Evolutionary conservation across 1,140 invertebrate genomes (phyloP), one percentile per base, ranked within the genome.

Genomic region (Ceratoteleas bidentatus): DNA sequence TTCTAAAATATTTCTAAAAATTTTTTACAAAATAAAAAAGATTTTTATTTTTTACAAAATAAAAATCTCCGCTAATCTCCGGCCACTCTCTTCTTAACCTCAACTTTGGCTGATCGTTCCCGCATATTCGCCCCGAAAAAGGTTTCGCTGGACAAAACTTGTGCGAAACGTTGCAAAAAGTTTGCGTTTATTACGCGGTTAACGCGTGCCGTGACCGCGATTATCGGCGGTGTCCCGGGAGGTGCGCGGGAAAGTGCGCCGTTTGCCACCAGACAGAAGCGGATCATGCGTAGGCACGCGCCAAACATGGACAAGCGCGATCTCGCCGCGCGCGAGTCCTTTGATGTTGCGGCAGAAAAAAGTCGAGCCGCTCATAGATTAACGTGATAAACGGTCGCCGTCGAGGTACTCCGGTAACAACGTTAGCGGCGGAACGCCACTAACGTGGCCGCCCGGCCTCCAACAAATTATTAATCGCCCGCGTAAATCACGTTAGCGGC

Each of bases 241-340:
- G 33, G 52, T 65, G 36, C 43, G 58, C 66, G 79, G 75, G 72
- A 75, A 83, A 74, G 81, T 78, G 54, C 45, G 54, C 54, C 65
- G 33, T 73, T 84, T 58, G 57, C 77, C 68, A 77, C 43, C 72
- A 70, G 77, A 81, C 73, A 84, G 82, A 77, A 84, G 78, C 82
- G 69, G 82, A 78, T 81, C 74, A 74, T 77, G 82, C 77, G 82
- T 84, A 73, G 81, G 81, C 81, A 84, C 73, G 76, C 62, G 81
- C 81, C 81, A 84, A 84, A 84, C 72, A 84, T 77, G 82, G 82
- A 74, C 69, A 84, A 81, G 32, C 54, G 68, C 52, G 81, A 75
- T 83, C 74, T 69, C 58, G 62, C 49, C 14, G 43, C 52, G 81
- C 65, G 81, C 73, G 57, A 75, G 54, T 70, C 61, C 62, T 80